Evolutionary conservation across 2,888 invertebrate species (phyloP).

Genomic region (Tetranychus truncatus): DNA sequence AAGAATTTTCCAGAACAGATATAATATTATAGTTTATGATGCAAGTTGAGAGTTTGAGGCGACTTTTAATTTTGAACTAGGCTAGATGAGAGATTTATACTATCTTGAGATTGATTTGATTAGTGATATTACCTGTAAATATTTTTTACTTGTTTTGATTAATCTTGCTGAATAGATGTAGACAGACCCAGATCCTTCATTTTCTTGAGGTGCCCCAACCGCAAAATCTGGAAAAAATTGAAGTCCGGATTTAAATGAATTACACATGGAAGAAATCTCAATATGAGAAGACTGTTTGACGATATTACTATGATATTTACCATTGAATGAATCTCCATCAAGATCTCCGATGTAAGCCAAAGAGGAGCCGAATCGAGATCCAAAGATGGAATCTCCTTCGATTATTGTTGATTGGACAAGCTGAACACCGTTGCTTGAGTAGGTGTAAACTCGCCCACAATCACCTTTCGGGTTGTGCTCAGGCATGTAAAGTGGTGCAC

Average conservation of each 20-base stretch:
- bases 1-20: too few species aligned
- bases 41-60: too few species aligned
- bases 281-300: neutral
- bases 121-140: neutral
- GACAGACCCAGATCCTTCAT: slow-evolving; percentile 40
- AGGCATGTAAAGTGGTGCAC: slow-evolving; percentile 65
- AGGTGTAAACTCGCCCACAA: slow-evolving; percentile 77
- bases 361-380: slow-evolving; percentile 73
- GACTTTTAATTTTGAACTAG: too few species aligned
- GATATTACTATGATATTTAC: slow-evolving; percentile 33
- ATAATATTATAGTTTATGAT: too few species aligned
- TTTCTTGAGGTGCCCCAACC: slow-evolving; percentile 63
- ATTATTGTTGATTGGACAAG: slow-evolving; percentile 28
- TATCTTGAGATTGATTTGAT: too few species aligned
- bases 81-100: too few species aligned
- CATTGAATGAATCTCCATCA: slow-evolving; percentile 74
- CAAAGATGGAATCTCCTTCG: slow-evolving; percentile 60
- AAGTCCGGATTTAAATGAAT: neutral
- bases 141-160: neutral
- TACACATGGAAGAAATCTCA: neutral
- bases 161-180: slow-evolving; percentile 44
- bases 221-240: slow-evolving; percentile 52
- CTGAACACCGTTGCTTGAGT: slow-evolving; percentile 44
- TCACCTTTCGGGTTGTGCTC: slow-evolving; percentile 47
- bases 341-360: slow-evolving; percentile 73